These are phyloP conservation scores for Sarcophaga peregrina DNA, from an alignment of 1,140 invertebrate genomes.

Conservation along the genomic window DNA sequence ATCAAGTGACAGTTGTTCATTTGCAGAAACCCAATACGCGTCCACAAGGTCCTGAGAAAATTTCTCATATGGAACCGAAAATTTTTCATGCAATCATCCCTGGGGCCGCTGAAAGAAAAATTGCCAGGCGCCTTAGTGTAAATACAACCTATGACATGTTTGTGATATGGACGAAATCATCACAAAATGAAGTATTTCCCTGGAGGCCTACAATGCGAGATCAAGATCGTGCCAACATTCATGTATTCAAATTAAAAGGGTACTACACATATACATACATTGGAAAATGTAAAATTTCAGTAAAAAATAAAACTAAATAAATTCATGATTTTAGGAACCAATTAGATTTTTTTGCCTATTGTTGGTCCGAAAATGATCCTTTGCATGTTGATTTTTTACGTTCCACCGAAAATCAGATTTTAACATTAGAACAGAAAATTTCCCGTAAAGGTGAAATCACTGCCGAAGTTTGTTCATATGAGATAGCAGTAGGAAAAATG, in stretches of 20 bases:
- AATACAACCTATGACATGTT: constrained; percentile 74
- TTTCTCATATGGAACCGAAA: constrained; percentile 74
- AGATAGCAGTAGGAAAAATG: constrained; percentile 76
- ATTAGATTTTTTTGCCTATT: constrained; percentile 73
- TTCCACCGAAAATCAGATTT: constrained; percentile 75
- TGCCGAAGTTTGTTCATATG: constrained; percentile 78
- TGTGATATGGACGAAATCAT: constrained; percentile 80
- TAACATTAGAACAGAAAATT: constrained; percentile 82
- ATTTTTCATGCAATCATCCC: constrained; percentile 70
- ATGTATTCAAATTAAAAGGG: constrained; percentile 72
- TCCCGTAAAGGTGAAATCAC: constrained; percentile 81
- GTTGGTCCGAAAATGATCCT: constrained; percentile 79
- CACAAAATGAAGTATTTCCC: constrained; percentile 83
- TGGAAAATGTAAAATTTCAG: constrained; percentile 6
- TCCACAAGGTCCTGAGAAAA: constrained; percentile 71
- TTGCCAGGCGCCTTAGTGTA: constrained; percentile 74
- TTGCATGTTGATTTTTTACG: constrained; percentile 76
- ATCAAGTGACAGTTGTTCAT: constrained; percentile 74
- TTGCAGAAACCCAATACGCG: constrained; percentile 72
- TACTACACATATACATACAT: constrained; percentile 32
- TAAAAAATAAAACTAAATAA: not conserved
- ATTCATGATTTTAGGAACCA: constrained; percentile 65
- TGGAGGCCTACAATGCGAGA: constrained; percentile 84
- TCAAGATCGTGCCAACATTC: constrained; percentile 82
- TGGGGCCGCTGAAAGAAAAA: constrained; percentile 73